Evolutionary conservation across 1,140 invertebrate species (phyloP), one percentile per base, ranked within the genome.

Genomic region (Drosophila nannoptera): DNA sequence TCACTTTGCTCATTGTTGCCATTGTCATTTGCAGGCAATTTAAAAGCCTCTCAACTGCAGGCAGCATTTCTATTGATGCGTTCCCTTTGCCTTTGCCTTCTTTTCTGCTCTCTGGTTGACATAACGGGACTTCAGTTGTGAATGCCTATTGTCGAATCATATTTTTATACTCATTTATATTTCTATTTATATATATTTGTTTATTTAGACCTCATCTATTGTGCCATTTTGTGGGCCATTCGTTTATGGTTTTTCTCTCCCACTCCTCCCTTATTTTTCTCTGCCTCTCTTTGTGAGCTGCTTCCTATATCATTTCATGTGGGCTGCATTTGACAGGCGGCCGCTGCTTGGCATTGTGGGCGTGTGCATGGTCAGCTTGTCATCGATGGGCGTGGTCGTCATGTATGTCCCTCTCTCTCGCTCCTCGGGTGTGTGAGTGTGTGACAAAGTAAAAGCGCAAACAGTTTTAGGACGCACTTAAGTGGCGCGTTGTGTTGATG

Each of bases 381-480:
- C 61, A 75, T 54, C 61, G 38, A 56, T 32, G 58, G 80, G 80
- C 78, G 80, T 84, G 80, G 59, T 54, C 52, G n/a, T 32, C 6
- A 35, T 35, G 33, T 35, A 33, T 53, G 40, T 32, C 5, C 36
- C n/a, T 16, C 12, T 48, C 35, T 31, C 31, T 32, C n/a, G 3
- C 22, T 22, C 22, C 3, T 22, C 35, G 0, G 5, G 38, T 45
- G 53, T 40, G 46, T 53, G 46, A 56, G 42, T 55, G 42, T 68
- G 69, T 69, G 56, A 62, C 50, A 69, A 73, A 69, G 70, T 69
- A 73, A 69, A 73, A 66, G 77, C 64, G 69, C 69, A 78, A 75
- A 80, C 76, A 74, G 81, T 84, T 84, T 84, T 80, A 80, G 80
- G 80, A 70, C 73, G 80, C 76, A 84, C 80, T 84, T 86, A 84